Evolutionary conservation across 2,113 vertebrate species (phyloP), one percentile per base, ranked within the genome.

Genomic region (Nothobranchius kuhntae): DNA sequence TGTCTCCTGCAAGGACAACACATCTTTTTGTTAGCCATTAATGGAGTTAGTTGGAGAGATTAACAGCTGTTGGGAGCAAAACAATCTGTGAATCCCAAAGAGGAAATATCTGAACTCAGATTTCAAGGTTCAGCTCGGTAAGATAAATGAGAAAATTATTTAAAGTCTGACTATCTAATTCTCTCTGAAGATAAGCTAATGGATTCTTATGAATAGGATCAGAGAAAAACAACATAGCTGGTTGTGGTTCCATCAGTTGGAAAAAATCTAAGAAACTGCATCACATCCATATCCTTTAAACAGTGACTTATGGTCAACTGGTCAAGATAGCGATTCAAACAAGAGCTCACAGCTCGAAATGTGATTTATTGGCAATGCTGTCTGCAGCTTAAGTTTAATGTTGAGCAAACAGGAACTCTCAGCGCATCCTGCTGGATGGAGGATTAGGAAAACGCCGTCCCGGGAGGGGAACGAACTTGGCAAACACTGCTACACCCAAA

Each of bases 401-500:
- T 68, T 90, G 55, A 44, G 80, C 86, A 91, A 91, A 91, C 81
- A 90, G 72, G 44, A 76, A 69, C 72, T 80, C 50, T 76, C 56
- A 77, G 81, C 78, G 82, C 80, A 88, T 87, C 85, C 87, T 83
- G 87, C 71, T 85, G 55, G 57, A 58, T 56, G 47, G 70, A 62
- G 68, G 69, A 75, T 81, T 81, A 64, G 71, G 64, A 68, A 62
- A 72, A 73, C 46, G 35, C 50, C 14, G 26, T 54, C 7, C 65
- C 55, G 66, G 83, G 71, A 59, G 70, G 44, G 80, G 73, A 86
- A 77, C 46, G 70, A 73, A 73, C 75, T 83, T n/a, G 45, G 64
- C 83, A 92, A 92, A 92, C 81, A 92, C 48, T 56, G 83, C 52
- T 78, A 77, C 87, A 66, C 91, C 90, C 87, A 82, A 40, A 69